These are phyloP conservation scores for Pygmarrhopalites habei DNA, from an alignment of 1,140 invertebrate genomes.

Conservation along the genomic window DNA sequence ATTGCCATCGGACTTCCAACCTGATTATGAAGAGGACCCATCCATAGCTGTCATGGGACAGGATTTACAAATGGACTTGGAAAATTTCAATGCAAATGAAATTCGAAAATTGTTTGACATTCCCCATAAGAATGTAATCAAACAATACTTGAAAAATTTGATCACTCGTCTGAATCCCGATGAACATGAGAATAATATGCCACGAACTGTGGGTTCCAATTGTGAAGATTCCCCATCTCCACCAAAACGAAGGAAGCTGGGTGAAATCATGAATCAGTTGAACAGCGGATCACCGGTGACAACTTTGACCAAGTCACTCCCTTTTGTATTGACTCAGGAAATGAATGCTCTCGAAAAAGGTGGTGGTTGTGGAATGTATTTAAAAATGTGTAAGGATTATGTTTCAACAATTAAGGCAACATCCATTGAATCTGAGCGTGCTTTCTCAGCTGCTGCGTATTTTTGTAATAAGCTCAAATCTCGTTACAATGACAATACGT, in stretches of 20 bases:
- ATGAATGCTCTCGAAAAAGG: conserved; percentile 6
- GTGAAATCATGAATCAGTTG: neutral
- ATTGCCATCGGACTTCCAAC: neutral
- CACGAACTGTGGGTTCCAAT: neutral
- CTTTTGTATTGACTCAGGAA: neutral
- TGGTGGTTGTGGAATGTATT: neutral
- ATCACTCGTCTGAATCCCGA: neutral
- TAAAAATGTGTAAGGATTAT: neutral
- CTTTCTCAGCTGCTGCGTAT: conserved; percentile 13
- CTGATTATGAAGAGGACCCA: neutral
- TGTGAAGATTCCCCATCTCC: neutral
- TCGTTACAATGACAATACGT: conserved; percentile 2
- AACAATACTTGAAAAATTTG: neutral
- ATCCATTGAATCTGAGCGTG: conserved; percentile 17
- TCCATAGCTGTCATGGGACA: neutral
- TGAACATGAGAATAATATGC: neutral
- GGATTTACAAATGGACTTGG: neutral
- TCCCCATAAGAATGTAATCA: neutral
- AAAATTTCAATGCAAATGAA: neutral
- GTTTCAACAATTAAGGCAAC: conserved; percentile 12
- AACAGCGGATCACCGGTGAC: too few relatives aligned
- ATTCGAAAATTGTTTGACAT: neutral
- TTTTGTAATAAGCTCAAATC: conserved; percentile 18
- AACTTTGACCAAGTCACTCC: neutral
- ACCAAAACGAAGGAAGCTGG: neutral